Evolutionary conservation across 2,113 vertebrate species (phyloP), one percentile per base, ranked within the genome.

Genomic region (Rostratula benghalensis): DNA sequence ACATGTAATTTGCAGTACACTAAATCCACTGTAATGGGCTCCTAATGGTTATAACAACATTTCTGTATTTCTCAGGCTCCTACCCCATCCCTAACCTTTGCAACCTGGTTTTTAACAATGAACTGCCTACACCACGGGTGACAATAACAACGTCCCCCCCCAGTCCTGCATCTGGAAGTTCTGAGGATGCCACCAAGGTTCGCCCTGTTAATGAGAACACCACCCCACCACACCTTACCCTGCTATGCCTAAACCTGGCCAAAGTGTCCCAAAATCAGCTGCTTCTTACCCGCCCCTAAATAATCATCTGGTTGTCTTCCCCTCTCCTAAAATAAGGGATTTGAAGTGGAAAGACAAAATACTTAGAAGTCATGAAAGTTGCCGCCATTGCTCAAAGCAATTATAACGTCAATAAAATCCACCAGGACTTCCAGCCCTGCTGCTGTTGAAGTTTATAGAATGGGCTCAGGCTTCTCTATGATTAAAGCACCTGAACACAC

Each of bases 401-500:
- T 89, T 91, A 51, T 89, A 86, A 88, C 53, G 84, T 87, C 93
- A 93, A 94, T 78, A 92, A 93, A 87, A 84, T 75, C 89, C 95
- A 82, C 90, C 69, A 90, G 79, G 74, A 79, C 78, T 90, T 94
- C 20, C 27, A 45, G 0, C 11, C 21, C 14, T 16, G 71, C 78
- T 93, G 71, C 86, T 93, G 56, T 57, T 93, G 88, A 91, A 92
- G 89, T 94, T 84, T 23, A 78, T 4, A 11, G 77, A 48, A 65
- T 13, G 73, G 67, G 25, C 27, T 61, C 25, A 59, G 37, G 53
- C 54, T 51, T 51, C n/a, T 85, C 61, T 87, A 41, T 35, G 92
- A 87, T 81, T 93, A 93, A 96, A 95, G 84, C 90, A 97, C 86
- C 71, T 41, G 67, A 95, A 74, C 88, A 96, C 65, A 87, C 83